Percentiles rank a stretch among this genome's conserved stretches.
Conservation (phyloP, 2,113 vertebrate species). For the Poeciliopsis retropinna region DNA sequence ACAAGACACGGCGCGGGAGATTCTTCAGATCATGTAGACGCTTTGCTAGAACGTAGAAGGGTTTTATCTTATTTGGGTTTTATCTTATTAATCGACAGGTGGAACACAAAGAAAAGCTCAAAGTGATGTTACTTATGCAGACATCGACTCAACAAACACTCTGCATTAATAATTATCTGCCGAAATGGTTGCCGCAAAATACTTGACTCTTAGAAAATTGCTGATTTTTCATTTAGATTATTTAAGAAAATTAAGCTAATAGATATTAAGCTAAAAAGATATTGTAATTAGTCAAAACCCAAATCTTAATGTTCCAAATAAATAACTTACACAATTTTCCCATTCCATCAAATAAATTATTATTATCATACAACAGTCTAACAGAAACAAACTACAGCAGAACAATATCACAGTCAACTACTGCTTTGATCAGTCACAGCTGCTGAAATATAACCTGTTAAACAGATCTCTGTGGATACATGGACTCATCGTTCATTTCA, state of each 20-base stretch:
- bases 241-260: too few relatives aligned
- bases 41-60: not conserved
- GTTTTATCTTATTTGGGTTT: not conserved
- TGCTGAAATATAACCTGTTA: not conserved
- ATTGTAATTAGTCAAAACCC: too few relatives aligned
- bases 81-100: not conserved
- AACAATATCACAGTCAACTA: not conserved
- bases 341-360: not conserved
- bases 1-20: slow-evolving; percentile 20
- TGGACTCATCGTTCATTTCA: too few relatives aligned
- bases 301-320: too few relatives aligned
- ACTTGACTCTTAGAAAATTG: too few relatives aligned
- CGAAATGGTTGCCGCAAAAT: too few relatives aligned
- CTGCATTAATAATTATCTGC: too few relatives aligned
- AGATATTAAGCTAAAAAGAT: too few relatives aligned
- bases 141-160: not conserved
- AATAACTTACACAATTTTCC: too few relatives aligned
- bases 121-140: not conserved
- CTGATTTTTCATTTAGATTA: too few relatives aligned
- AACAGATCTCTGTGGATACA: not conserved
- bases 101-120: not conserved
- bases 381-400: not conserved
- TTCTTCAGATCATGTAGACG: not conserved
- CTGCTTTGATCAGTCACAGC: not conserved
- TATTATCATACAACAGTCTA: not conserved